Evolutionary conservation across 2,113 vertebrate genomes (phyloP).

Genomic region (Verasper variegatus): DNA sequence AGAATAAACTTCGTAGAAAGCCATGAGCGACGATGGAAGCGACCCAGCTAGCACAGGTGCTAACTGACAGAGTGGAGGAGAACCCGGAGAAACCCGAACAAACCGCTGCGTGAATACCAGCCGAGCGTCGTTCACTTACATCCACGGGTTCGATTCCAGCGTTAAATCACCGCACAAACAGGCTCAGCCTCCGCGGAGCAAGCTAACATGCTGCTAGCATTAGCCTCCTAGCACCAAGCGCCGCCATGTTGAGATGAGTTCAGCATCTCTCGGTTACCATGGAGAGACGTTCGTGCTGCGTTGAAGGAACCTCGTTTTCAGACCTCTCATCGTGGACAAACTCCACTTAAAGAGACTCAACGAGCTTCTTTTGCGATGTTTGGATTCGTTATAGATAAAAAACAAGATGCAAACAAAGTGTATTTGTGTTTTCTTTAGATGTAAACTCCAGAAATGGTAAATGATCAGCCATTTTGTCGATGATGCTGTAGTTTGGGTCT

Average conservation of each 20-base stretch:
- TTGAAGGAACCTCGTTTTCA: not conserved
- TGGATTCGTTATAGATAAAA: too few relatives aligned
- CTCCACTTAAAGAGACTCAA: too few relatives aligned
- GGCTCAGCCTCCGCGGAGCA: too few relatives aligned
- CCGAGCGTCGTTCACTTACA: not conserved
- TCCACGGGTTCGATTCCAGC: not conserved
- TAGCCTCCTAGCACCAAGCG: slow-evolving; percentile 1
- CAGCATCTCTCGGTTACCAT: slow-evolving; percentile 81
- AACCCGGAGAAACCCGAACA: not conserved
- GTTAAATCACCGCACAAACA: not conserved
- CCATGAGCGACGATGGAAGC: slow-evolving; percentile 78
- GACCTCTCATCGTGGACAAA: too few relatives aligned
- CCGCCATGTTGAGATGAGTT: slow-evolving; percentile 54
- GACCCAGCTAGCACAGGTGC: slow-evolving; percentile 31
- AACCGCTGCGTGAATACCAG: not conserved
- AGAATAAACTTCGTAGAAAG: slow-evolving; percentile 88
- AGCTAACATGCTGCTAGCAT: not conserved
- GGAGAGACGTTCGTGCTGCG: slow-evolving; percentile 36
- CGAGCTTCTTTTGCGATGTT: too few relatives aligned
- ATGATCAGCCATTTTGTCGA: too few relatives aligned
- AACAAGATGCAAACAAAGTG: too few relatives aligned
- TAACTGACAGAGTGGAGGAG: not conserved
- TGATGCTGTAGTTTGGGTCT: too few relatives aligned
- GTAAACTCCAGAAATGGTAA: too few relatives aligned
- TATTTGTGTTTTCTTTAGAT: too few relatives aligned